Evolutionary conservation across 2,888 invertebrate genomes (phyloP).

Genomic region (Meiosimyza platycephala): DNA sequence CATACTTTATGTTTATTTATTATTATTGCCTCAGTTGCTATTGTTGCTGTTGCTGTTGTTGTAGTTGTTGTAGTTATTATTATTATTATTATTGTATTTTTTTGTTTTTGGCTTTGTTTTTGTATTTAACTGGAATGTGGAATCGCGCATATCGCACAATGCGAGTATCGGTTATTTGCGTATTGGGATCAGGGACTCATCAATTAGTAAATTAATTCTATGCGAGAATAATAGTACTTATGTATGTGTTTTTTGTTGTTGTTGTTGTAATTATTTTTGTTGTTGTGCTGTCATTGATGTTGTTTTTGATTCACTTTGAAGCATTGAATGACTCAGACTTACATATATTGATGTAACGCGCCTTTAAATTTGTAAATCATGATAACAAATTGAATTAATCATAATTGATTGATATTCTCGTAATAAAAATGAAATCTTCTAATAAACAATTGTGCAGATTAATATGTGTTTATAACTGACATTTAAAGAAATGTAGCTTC

Average conservation of each 20-base stretch:
- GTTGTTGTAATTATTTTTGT: slow-evolving; percentile 21
- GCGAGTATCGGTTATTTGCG: slow-evolving; percentile 51
- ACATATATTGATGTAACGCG: too few relatives aligned
- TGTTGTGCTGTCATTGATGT: slow-evolving; percentile 15
- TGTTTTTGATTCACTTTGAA: slow-evolving; percentile 51
- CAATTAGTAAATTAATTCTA: slow-evolving; percentile 65
- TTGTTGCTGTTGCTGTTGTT: slow-evolving; percentile 25
- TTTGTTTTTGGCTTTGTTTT: slow-evolving; percentile 36
- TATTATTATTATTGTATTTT: slow-evolving; percentile 2
- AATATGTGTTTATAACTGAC: too few relatives aligned
- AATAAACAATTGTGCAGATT: too few relatives aligned
- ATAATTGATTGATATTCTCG: too few relatives aligned
- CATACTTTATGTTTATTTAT: slow-evolving; percentile 25
- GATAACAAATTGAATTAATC: too few relatives aligned
- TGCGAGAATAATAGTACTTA: slow-evolving; percentile 37
- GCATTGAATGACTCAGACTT: too few relatives aligned
- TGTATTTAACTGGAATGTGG: slow-evolving; percentile 38
- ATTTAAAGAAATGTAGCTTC: too few relatives aligned
- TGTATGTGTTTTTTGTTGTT: too few relatives aligned
- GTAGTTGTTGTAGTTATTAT: slow-evolving; percentile 26
- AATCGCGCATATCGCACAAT: slow-evolving; percentile 37
- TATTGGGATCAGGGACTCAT: slow-evolving; percentile 66
- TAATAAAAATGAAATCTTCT: too few relatives aligned
- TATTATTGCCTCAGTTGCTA: slow-evolving; percentile 24
- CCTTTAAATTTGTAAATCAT: too few relatives aligned